Conservation (phyloP, 92 coral and sea anemone genomes). For the Micromussa lordhowensis region DNA sequence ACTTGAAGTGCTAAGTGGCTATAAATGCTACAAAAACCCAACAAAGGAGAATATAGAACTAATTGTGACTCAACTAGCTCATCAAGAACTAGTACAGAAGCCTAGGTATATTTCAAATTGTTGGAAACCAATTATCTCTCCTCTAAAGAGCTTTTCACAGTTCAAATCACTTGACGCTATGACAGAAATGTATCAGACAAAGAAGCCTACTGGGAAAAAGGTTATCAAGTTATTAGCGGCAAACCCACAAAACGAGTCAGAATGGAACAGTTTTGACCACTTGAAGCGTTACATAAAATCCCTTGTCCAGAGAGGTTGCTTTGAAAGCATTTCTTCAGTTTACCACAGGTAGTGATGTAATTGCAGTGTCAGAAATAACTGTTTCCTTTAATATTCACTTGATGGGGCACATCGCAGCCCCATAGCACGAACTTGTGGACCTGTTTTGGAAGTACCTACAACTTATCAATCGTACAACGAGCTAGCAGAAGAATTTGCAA, state of each 20-base stretch:
- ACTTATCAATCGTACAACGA: conserved; percentile 60
- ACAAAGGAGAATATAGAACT: conserved; percentile 53
- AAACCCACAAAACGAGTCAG: conserved; percentile 41
- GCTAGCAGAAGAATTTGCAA: conserved; percentile 62
- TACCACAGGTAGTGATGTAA: conserved; percentile 66
- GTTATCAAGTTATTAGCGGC: conserved; percentile 56
- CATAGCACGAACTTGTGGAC: conserved; percentile 63
- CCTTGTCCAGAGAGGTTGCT: too few species aligned
- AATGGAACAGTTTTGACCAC: too few species aligned
- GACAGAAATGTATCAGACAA: conserved; percentile 37
- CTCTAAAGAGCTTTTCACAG: too few species aligned
- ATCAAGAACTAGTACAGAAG: conserved; percentile 69
- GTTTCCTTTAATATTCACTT: too few species aligned
- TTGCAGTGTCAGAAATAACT: too few species aligned
- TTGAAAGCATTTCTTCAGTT: conserved; percentile 70
- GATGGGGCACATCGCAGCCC: conserved; percentile 61
- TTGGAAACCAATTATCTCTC: conserved; percentile 63
- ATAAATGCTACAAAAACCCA: too few species aligned
- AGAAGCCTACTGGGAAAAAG: conserved; percentile 54
- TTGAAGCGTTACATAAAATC: too few species aligned
- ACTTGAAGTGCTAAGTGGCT: conserved; percentile 50
- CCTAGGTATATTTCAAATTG: conserved; percentile 72
- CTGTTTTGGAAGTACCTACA: conserved; percentile 61
- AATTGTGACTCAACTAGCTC: conserved; percentile 60
- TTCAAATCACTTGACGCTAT: conserved; percentile 57